These are phyloP conservation scores for Patagioenas fasciata DNA, from an alignment of 2,113 vertebrate genomes.

Conservation along the genomic window DNA sequence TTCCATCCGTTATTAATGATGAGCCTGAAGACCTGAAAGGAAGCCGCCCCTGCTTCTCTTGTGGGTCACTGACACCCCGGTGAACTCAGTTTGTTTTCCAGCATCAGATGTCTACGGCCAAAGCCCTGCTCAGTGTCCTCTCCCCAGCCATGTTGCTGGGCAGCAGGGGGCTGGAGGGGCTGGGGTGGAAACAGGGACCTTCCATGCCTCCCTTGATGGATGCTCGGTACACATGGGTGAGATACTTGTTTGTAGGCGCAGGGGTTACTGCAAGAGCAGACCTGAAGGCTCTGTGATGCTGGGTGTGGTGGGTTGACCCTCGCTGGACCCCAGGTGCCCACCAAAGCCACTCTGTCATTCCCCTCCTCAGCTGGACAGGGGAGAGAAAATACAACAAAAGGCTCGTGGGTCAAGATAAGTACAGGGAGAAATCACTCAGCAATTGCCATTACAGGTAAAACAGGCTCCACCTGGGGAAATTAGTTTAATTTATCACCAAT, in stretches of 20 bases:
- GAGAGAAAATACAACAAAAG: too few relatives aligned
- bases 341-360: too few relatives aligned
- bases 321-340: too few relatives aligned
- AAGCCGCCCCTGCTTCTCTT: slow-evolving; percentile 15
- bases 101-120: not conserved
- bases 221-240: fast-evolving
- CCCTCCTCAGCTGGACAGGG: too few relatives aligned
- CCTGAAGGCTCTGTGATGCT: not conserved
- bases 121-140: not conserved
- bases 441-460: too few relatives aligned
- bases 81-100: slow-evolving; percentile 60
- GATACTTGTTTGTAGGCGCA: fast-evolving
- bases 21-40: not conserved
- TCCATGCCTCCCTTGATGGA: fast-evolving
- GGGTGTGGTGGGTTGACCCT: too few relatives aligned
- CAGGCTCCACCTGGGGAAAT: too few relatives aligned
- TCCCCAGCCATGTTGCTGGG: fast-evolving
- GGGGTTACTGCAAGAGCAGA: not conserved
- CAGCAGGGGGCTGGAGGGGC: not conserved
- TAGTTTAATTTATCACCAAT: too few relatives aligned
- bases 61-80: slow-evolving; percentile 13
- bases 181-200: not conserved
- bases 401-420: too few relatives aligned
- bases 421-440: too few relatives aligned
- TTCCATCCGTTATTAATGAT: slow-evolving; percentile 44